These are phyloP conservation scores for Pachymerium ferrugineum DNA, from an alignment of 2,888 invertebrate species.

Conservation along the genomic window DNA sequence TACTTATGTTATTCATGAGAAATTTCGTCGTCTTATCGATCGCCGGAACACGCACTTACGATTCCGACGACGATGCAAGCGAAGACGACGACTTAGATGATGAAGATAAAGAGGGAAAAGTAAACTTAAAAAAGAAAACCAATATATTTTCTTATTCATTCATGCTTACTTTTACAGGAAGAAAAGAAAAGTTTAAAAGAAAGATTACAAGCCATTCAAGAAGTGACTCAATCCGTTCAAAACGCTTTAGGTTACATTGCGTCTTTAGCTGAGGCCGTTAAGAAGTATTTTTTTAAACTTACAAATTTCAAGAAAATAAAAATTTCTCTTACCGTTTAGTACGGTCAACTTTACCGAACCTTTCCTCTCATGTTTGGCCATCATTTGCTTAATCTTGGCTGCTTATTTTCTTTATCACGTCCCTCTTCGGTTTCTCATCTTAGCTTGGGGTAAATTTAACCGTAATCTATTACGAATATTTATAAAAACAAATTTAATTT, in stretches of 20 bases:
- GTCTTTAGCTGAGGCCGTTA: slow-evolving; percentile 85
- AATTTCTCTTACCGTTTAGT: slow-evolving; percentile 59
- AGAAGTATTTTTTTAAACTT: slow-evolving; percentile 62
- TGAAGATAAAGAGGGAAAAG: slow-evolving; percentile 68
- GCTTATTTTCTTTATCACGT: slow-evolving; percentile 78
- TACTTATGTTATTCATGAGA: slow-evolving; percentile 67
- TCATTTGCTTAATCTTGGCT: slow-evolving; percentile 66
- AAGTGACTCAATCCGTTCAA: slow-evolving; percentile 94
- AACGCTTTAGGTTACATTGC: slow-evolving; percentile 91
- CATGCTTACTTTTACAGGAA: slow-evolving; percentile 57
- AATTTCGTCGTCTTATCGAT: slow-evolving; percentile 30
- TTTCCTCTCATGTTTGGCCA: slow-evolving; percentile 88
- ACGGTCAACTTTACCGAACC: slow-evolving; percentile 96
- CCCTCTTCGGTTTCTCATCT: slow-evolving; percentile 79
- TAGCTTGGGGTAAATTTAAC: slow-evolving; percentile 74
- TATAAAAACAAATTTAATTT: slow-evolving; percentile 34
- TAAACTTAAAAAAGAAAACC: too few relatives aligned
- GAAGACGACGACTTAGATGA: slow-evolving; percentile 79
- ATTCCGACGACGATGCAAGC: slow-evolving; percentile 37
- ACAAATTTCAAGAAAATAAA: not conserved
- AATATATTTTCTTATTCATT: not conserved
- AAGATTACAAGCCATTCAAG: slow-evolving; percentile 88
- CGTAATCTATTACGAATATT: too few relatives aligned
- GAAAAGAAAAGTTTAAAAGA: slow-evolving; percentile 94
- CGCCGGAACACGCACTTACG: not conserved